Evolutionary conservation across 35 echinoderm and acorn worm species (phyloP), one percentile per base, ranked within the genome.

Genomic region (Anneissia japonica): DNA sequence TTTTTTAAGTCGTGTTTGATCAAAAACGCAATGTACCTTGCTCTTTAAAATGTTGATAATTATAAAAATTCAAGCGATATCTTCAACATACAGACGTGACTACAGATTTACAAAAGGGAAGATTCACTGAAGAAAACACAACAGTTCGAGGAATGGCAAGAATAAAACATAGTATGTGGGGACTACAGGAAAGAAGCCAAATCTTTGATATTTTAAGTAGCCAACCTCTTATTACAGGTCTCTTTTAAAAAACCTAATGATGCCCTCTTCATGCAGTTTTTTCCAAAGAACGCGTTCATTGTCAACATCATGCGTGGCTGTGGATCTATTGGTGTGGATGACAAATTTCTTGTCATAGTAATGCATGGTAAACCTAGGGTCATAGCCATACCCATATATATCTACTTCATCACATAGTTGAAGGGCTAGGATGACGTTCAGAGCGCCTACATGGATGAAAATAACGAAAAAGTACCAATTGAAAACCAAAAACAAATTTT

Each of bases 321-420:
- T 81, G 43, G 79, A 28, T n/a, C 32, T 19, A n/a, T 82, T 10
- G n/a, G 46, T 72, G 46, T 82, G 77, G 9, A 10, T 45, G 4
- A 75, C 75, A 45, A 86, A 86, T 36, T 38, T n/a, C 46, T 31
- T 36, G 79, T 89, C 79, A 34, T 89, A 89, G 37, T 89, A 89
- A 73, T 89, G 87, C 5, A 73, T 46, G 0, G 78, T 82, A 34
- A 55, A 83, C 32, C 33, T 35, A 64, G 6, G 77, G 55, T 74
- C 34, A 45, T 81, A 80, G 21, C 87, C 87, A 39, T 73, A 89
- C 0, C 87, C 87, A 64, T 89, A 89, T 13, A 82, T 31, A 23
- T 39, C 28, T n/a, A 89, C 87, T 43, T 89, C 87, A 72, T 89
- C 87, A 75, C 87, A 89, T 29, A 80, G 13, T 26, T 89, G 87